Base-by-base conservation (phyloP, 2,888 invertebrate species). In the Eupelmus urozonus region DNA sequence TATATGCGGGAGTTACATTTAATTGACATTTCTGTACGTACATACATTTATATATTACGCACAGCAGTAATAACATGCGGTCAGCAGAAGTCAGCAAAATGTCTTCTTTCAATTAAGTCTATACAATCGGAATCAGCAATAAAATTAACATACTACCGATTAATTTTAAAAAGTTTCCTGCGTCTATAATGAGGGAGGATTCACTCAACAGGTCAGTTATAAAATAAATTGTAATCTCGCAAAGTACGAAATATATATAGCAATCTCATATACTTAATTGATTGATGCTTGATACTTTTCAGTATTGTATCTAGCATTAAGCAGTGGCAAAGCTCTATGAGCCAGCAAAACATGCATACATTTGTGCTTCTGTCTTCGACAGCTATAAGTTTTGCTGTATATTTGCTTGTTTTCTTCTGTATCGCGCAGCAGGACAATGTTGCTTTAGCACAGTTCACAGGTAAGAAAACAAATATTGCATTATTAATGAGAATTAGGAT, bases 301-400 rank as follows among this genome's bases (percentile, higher is more conserved):
- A 13, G 45, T 16, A 13, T 45, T 45, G 2, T 45, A 9, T 7
- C 9, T 45, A 45, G 13, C 2, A 16, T 13, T 45, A 45, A 7
- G 16, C 13, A 13, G 9, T 16, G 16, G 5, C 34, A 34, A 34
- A 34, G 34, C 9, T 9, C 3, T 34, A 5, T 34, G 34, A 34
- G 34, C 34, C 5, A 34, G 9, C 9, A 9, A 45, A 59, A 18
- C 16, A 71, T 62, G 62, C 40, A 34, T 53, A 40, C 53, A 27
- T 51, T 53, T 13, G 40, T 40, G 18, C n/a, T 53, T n/a, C 23
- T 62, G 23, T 40, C 62, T 0, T 62, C 65, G 4, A 63, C 49
- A 7, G 34, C n/a, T 0, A n/a, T 60, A 5, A 40, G 40, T 40
- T 51, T 62, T n/a, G 34, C 40, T 16, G 18, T 72, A 4, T 40